Base-by-base conservation (phyloP, 2,113 vertebrate genomes). In the Pagrus major region DNA sequence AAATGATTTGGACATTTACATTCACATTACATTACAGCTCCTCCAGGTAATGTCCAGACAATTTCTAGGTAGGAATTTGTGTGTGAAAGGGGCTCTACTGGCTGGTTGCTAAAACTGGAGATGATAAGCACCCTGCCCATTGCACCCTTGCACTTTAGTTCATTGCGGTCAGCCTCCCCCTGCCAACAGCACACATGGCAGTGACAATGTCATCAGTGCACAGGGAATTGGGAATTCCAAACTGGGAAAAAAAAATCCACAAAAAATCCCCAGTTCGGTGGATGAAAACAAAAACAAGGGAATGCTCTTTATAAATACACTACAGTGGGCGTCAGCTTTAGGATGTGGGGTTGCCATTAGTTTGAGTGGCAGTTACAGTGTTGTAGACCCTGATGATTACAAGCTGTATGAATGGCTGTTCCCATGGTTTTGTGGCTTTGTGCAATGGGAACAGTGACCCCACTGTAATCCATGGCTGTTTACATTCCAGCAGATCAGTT, bases 401-500 rank as follows among this genome's bases (percentile, higher is more conserved):
- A 89, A 81, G 84, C 58, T 71, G 71, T 66, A 66, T 71, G 74
- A 90, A 86, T 70, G 73, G 67, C 58, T 78, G 70, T 91, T 93
- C 83, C 80, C 86, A 92, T 84, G 88, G 61, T 86, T 91, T 74
- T 85, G 76, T 80, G 84, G 79, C 88, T 88, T 86, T 92, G 86
- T 86, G 73, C 37, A 69, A 80, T 71, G 35, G 79, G 75, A 91
- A 89, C 86, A 88, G 86, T 88, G 90, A 91, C 84, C 88, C 81
- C 74, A 82, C 82, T 87, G 85, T 86, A 90, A 93, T 86, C 87
- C 86, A 76, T 71, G 68, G 85, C 80, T 89, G 91, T 93, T 93
- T 93, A 92, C 92, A 93, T 94, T 92, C 91, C 90, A 86, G 83
- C 70, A 92, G 81, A 91, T 92, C 89, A 84, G 91, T 90, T 91